phyloP scores from a whole-genome alignment of 2,113 vertebrate genomes.

The Chroicocephalus ridibundus region DNA sequence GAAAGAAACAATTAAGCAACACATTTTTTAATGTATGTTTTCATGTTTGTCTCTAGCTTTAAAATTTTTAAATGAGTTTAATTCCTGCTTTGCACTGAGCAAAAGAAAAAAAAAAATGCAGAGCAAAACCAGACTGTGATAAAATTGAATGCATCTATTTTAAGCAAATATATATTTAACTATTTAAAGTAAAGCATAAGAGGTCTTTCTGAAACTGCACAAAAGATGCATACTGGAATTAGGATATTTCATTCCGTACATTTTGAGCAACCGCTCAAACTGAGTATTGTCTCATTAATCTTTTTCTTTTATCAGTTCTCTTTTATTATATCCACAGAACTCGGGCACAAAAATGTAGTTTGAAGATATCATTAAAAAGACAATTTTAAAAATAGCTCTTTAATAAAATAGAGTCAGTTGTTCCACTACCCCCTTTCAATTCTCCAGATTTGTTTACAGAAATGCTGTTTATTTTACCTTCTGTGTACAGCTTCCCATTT shows the following conservation, averaged over 20 bases:
- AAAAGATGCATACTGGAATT: neutral
- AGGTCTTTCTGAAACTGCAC: neutral
- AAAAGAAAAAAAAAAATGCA: neutral
- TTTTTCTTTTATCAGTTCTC: neutral
- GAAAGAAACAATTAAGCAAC: neutral
- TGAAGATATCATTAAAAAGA: neutral
- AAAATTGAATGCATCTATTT: neutral
- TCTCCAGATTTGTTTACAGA: neutral
- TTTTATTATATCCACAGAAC: neutral
- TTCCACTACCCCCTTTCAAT: rapidly evolving
- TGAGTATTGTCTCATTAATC: neutral
- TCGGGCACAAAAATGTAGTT: neutral
- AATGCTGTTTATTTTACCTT: neutral
- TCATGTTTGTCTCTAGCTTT: neutral
- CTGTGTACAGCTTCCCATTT: neutral
- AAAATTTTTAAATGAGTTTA: neutral
- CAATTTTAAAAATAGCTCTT: neutral
- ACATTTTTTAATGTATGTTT: neutral
- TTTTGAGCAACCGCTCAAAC: neutral
- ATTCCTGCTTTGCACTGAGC: neutral
- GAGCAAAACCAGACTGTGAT: neutral
- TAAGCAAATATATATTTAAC: neutral
- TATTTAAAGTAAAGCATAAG: neutral
- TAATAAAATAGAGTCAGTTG: neutral
- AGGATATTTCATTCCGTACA: neutral